phyloP scores from a whole-genome alignment of 2,888 invertebrate species.

The Cyrtodaria siliqua region DNA sequence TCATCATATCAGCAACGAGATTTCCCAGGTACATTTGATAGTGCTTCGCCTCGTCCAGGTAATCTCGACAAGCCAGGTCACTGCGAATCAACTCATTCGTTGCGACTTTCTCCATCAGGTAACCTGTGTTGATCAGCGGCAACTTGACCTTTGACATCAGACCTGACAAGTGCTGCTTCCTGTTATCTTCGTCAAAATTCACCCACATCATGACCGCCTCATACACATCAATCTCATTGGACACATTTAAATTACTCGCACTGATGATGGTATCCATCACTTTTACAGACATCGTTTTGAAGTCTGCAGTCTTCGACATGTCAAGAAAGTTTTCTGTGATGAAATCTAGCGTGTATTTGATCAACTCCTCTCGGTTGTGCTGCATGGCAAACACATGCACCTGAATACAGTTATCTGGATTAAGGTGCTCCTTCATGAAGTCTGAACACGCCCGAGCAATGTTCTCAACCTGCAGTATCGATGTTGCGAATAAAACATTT shows the following conservation, averaged over 20 bases:
- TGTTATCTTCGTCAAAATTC: constrained; percentile 78
- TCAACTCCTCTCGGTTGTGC: constrained; percentile 84
- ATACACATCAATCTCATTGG: constrained; percentile 82
- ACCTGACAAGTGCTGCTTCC: constrained; percentile 78
- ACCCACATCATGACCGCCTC: constrained; percentile 86
- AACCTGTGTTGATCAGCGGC: constrained; percentile 83
- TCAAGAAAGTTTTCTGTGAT: constrained; percentile 82
- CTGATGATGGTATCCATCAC: constrained; percentile 82
- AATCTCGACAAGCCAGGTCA: constrained; percentile 85
- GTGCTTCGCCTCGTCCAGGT: constrained; percentile 85
- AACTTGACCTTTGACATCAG: constrained; percentile 85
- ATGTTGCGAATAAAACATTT: constrained; percentile 86
- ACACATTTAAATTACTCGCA: constrained; percentile 80
- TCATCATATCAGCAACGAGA: constrained; percentile 78
- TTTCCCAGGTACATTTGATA: constrained; percentile 85
- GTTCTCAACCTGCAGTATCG: constrained; percentile 86
- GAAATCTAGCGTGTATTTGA: constrained; percentile 82
- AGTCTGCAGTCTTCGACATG: constrained; percentile 82
- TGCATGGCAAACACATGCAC: constrained; percentile 86
- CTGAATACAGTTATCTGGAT: constrained; percentile 86
- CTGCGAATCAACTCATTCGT: constrained; percentile 80
- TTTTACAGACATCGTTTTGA: constrained; percentile 75
- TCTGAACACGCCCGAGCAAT: constrained; percentile 86
- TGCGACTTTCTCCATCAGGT: constrained; percentile 84
- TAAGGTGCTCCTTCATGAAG: constrained; percentile 86